Conservation (phyloP, 2,113 vertebrate genomes). For the Sylvilagus bachmani region DNA sequence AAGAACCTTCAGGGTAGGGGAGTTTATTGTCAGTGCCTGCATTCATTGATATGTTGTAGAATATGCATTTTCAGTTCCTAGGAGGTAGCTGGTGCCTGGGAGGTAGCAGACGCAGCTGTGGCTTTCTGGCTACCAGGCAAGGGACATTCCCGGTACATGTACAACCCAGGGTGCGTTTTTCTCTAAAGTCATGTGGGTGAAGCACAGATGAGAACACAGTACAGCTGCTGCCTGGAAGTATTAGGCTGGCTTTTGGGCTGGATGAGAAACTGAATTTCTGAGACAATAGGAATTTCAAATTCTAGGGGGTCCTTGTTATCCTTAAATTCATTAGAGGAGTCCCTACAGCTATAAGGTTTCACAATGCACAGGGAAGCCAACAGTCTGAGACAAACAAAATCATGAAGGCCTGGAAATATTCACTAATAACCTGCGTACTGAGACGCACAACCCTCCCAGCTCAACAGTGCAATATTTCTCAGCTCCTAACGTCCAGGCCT, state of each 20-base stretch:
- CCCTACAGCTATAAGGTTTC: neutral
- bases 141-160: neutral
- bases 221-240: neutral
- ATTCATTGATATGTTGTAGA: neutral
- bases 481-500: neutral
- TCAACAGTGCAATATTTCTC: neutral
- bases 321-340: neutral
- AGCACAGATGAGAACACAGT: neutral
- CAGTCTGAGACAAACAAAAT: slow-evolving; percentile 18
- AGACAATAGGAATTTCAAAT: slow-evolving; percentile 23
- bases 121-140: neutral
- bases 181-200: slow-evolving; percentile 23
- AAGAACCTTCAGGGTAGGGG: neutral
- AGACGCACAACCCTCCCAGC: neutral
- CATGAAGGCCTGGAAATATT: slow-evolving; percentile 37
- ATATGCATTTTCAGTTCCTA: neutral
- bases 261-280: slow-evolving; percentile 10
- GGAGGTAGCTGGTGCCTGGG: neutral
- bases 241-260: slow-evolving; percentile 1
- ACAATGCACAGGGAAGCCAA: slow-evolving; percentile 23
- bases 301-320: slow-evolving; percentile 34
- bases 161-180: neutral
- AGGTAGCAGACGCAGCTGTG: neutral
- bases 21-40: neutral
- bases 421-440: slow-evolving; percentile 46